Conservation (phyloP, 1,140 invertebrate genomes). For the Hylaeus volcanicus region DNA sequence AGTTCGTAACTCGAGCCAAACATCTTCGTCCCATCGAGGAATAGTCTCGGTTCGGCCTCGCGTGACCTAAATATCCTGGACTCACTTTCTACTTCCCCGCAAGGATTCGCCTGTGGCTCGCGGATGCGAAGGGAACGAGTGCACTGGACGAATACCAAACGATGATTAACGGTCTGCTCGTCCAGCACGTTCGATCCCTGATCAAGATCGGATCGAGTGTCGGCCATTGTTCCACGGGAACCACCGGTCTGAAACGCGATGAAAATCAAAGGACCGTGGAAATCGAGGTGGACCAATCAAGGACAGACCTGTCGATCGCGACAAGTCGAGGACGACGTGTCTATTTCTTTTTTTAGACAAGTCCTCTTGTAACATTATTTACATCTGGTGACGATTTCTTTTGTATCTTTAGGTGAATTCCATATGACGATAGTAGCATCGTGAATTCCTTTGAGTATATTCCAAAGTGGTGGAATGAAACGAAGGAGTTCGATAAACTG, state of each 20-base stretch:
- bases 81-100: slow-evolving; percentile 59
- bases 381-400: too few relatives aligned
- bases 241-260: slow-evolving; percentile 8
- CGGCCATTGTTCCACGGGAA: slow-evolving; percentile 35
- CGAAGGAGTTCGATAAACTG: too few relatives aligned
- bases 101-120: slow-evolving; percentile 36
- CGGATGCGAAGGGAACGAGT: neutral
- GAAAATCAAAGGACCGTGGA: slow-evolving; percentile 8
- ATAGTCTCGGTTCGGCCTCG: slow-evolving; percentile 34
- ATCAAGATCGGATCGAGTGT: slow-evolving; percentile 35
- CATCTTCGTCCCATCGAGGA: slow-evolving; percentile 34
- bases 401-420: too few relatives aligned
- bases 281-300: slow-evolving; percentile 1
- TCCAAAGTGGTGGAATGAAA: too few relatives aligned
- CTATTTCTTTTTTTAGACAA: too few relatives aligned
- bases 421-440: too few relatives aligned
- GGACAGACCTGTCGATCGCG: neutral
- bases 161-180: slow-evolving; percentile 45
- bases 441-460: too few relatives aligned
- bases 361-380: too few relatives aligned
- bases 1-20: neutral
- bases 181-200: neutral
- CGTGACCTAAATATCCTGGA: slow-evolving; percentile 55
- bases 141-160: slow-evolving; percentile 15
- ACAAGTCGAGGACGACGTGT: neutral